Evolutionary conservation across 2,113 vertebrate species (phyloP), one percentile per base, ranked within the genome.

Genomic region (Brachyhypopomus gauderio): DNA sequence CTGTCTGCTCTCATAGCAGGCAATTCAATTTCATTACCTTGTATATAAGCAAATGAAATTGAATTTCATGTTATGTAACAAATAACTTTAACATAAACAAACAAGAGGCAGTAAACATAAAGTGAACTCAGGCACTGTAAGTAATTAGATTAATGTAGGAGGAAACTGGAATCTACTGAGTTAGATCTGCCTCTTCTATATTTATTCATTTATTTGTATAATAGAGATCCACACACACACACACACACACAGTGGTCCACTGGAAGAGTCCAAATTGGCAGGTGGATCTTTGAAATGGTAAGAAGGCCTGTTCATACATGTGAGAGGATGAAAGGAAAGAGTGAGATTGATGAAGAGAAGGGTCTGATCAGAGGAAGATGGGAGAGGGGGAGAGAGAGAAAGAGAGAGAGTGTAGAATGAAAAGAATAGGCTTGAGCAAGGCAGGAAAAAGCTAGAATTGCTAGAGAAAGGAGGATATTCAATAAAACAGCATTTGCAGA

Each of bases 251-350:
- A 41, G 67, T 19, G 56, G 64, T 69, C 6, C 20, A 16, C 20
- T 27, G 34, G 64, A 34, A 69, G 64, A 69, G 64, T 8, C 20
- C 48, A 70, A 64, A 71, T 48, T 82, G 19, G 41, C 86, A 87
- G 86, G 79, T 88, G 62, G 27, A 81, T 86, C 88, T 92, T 91
- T 91, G 89, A 92, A 91, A 89, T 91, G 91, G 85, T 88, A 91
- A 93, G 83, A 76, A 89, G 89, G 79, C 85, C 80, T 89, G 89
- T 91, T 90, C 90, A 84, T 84, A 85, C 83, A 84, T 84, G 87
- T 81, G 82, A 30, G 16, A 72, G 85, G 86, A 88, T 88, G 88
- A 88, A 90, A 91, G 89, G 36, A 75, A 36, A 30, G 73, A 63
- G 72, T 27, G 34, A 25, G 58, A 62, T 14, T 67, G 17, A 59